Base-by-base conservation (phyloP, 2,113 vertebrate genomes). In the Chinchilla lanigera region DNA sequence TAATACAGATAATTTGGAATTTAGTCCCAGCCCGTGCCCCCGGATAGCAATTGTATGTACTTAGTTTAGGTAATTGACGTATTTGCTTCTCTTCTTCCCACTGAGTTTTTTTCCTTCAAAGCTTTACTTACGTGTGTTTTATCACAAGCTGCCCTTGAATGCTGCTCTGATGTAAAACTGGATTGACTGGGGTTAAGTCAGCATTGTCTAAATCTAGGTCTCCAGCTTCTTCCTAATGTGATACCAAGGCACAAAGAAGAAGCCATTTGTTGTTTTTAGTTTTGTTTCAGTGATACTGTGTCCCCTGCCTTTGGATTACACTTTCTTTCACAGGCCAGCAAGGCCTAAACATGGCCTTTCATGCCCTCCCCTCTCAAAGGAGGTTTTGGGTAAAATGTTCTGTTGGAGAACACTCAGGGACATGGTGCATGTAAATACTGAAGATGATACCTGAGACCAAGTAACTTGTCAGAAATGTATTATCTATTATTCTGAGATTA, bases 311-410 rank as follows among this genome's bases (percentile, higher is more conserved):
- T n/a, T 30, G 16, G 28, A 24, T 3, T 19, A 20, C 1, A 35
- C 10, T 52, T 75, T 52, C 26, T 69, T 84, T 26, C 47, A 0
- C 14, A 65, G 35, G 13, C 38, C 4, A 0, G 0, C 7, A 5
- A 30, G n/a, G 26, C 41, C 58, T 35, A 4, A 10, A 58, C 28
- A 1, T 0, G 19, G 8, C 20, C 24, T 26, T 10, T 26, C 7
- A 22, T 1, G 12, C 38, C 33, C 50, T 5, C 1, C 24, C 38
- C 61, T 58, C 75, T n/a, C 30, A 5, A 12, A 63, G n/a, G 0
- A 16, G 30, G 56, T 44, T 81, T 54, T 7, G 44, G 20, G 20
- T 16, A 1, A 41, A 6, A 24, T 16, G 0, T 22, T 33, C 65
- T n/a, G 2, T 10, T 44, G 12, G 5, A 47, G 73, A 47, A 44